Evolutionary conservation across 1,140 invertebrate genomes (phyloP), one percentile per base, ranked within the genome.

Genomic region (Caenorhabditis briggsae): DNA sequence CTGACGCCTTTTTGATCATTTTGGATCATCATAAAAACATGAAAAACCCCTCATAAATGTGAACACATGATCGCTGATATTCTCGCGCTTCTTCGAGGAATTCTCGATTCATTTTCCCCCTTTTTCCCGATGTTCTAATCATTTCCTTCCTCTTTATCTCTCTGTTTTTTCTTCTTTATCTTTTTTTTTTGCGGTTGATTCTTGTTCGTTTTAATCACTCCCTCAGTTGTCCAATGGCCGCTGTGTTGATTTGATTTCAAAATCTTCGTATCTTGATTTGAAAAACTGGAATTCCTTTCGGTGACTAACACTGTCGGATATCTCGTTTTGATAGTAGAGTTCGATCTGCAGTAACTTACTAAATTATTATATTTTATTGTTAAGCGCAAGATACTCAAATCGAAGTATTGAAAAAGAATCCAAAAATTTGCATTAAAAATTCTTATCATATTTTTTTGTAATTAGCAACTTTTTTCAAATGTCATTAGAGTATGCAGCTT

Each of bases 161-260:
- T 70, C 64, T 70, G 12, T 18, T n/a, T 78, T 78, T 23, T 8
- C n/a, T 25, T 53, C 3, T 50, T 78, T 33, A 5, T 78, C n/a
- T 78, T 20, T 78, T 18, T 46, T 9, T 64, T 9, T 20, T 78
- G 9, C 23, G 6, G 46, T 78, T 50, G 70, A 50, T 78, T 78
- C 70, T 78, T 78, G 70, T 78, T 78, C 46, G 64, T 70, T 70
- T 70, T 70, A 43, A 70, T 78, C 46, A 78, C 70, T 78, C 23
- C 33, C 33, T 78, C 14, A 18, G 23, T 23, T 78, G 43, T 43
- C 70, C 70, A 78, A 53, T 78, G 43, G 65, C 65, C 5, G 23
- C 25, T 48, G 64, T 48, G 64, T 46, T 50, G 70, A 50, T 48
- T 78, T 78, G 70, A 78, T 78, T 78, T 78, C 18, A 78, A 50